These are phyloP conservation scores for Chaenocephalus aceratus DNA, from an alignment of 2,113 vertebrate species.

Conservation along the genomic window DNA sequence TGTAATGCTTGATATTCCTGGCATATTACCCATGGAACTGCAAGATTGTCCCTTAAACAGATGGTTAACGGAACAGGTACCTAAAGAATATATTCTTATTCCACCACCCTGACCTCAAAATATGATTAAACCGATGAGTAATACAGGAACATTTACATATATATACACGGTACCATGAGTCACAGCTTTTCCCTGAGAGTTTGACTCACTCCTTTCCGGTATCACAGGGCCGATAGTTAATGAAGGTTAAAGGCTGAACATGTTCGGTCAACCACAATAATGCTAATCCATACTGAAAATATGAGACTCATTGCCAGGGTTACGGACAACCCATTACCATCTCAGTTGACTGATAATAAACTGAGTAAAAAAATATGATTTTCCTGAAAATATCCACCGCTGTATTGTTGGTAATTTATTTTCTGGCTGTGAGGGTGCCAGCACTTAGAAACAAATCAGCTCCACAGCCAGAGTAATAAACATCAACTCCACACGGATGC, in stretches of 20 bases:
- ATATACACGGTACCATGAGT: not conserved
- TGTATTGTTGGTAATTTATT: not conserved
- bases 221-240: not conserved
- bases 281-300: not conserved
- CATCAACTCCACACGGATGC: slow-evolving; percentile 33
- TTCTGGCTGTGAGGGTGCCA: slow-evolving; percentile 9
- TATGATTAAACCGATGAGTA: slow-evolving; percentile 1
- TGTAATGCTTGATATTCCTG: not conserved
- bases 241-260: slow-evolving; percentile 11
- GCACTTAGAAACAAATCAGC: slow-evolving; percentile 35
- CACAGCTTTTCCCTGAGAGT: slow-evolving; percentile 15
- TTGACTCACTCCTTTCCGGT: slow-evolving; percentile 28
- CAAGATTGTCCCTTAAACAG: not conserved
- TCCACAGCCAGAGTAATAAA: slow-evolving; percentile 42
- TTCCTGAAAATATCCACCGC: slow-evolving; percentile 18
- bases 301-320: not conserved
- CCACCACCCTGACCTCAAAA: not conserved
- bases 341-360: slow-evolving; percentile 6
- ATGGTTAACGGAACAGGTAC: not conserved
- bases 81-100: not conserved
- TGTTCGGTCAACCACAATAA: not conserved
- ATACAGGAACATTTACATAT: not conserved
- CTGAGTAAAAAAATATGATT: slow-evolving; percentile 30
- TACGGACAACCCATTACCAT: not conserved
- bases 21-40: not conserved